Base-by-base conservation (phyloP, 1,140 invertebrate species). In the Antheraea mylitta region DNA sequence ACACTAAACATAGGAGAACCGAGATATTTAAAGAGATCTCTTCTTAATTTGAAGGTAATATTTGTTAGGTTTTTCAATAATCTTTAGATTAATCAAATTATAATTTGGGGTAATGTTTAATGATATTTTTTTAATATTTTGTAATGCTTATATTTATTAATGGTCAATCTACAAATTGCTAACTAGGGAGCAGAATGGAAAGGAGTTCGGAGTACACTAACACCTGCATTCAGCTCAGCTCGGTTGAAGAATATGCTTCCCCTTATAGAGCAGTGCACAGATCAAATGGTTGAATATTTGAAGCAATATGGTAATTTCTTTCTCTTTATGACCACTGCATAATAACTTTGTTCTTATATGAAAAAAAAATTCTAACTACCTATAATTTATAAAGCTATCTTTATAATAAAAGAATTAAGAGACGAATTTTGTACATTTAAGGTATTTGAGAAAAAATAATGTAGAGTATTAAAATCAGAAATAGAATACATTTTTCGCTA, bases 181-280 rank as follows among this genome's bases (percentile, higher is more conserved):
- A 30, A 30, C 4, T 63, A 91, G 87, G 84, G 85, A 9, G 58
- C 72, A 61, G 83, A 89, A 86, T 91, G 89, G 89, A 89, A 89
- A 79, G 74, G 72, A 18, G 84, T 91, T 13, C 74, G 89, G 8
- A 89, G 85, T 66, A 81, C 77, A 42, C 58, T 91, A 8, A 91
- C 87, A 38, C 89, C 89, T 36, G 78, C 85, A 2, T 91, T 89
- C 64, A 91, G 85, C 72, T 88, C 88, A 7, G 70, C 78, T 7
- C 79, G 83, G n/a, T 62, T 91, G 45, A 88, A 82, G 68, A 79
- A 83, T 66, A 91, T 91, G 88, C 66, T 87, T 16, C 85, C 83
- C 19, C 72, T 91, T n/a, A 81, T 91, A 58, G 68, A 87, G 64
- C 30, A 75, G 22, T 86, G 86, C 64, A 82, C 82, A 7, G 63